Evolutionary conservation across 2,797 vertebrate genomes (phyloP).

Genomic region (Fistularia tabacaria): DNA sequence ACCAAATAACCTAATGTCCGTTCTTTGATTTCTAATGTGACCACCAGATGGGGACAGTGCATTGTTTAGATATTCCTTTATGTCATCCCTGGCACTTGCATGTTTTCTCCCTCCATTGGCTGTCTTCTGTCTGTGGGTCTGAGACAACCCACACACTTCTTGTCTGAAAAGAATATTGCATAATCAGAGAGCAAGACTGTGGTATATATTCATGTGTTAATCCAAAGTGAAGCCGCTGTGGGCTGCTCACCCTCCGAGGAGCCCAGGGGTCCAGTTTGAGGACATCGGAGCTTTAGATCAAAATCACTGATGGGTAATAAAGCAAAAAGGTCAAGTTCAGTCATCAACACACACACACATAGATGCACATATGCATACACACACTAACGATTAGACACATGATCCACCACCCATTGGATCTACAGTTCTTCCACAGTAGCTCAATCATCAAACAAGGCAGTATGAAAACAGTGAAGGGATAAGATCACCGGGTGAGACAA

Average conservation of each 20-base stretch:
- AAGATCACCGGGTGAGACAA: neutral
- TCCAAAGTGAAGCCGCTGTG: conserved; percentile 24
- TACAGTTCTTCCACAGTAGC: conserved; percentile 16
- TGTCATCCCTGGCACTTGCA: neutral
- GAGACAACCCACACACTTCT: conserved; percentile 40
- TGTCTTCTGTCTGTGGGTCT: conserved; percentile 11
- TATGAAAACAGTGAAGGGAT: conserved; percentile 8
- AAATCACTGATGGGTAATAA: conserved; percentile 40
- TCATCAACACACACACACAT: neutral
- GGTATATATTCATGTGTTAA: conserved; percentile 23
- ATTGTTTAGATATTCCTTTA: neutral
- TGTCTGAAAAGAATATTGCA: conserved; percentile 30
- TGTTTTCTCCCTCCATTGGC: conserved; percentile 5
- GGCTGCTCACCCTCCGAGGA: conserved; percentile 15
- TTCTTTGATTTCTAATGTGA: neutral
- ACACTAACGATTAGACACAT: conserved; percentile 10
- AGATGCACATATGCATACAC: conserved; percentile 1
- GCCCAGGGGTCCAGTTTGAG: conserved; percentile 27
- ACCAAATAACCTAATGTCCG: no score
- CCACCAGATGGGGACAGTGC: conserved; percentile 51
- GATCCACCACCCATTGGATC: conserved; percentile 10
- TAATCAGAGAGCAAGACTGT: conserved; percentile 28
- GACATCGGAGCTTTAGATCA: conserved; percentile 28
- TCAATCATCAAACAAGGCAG: conserved; percentile 35
- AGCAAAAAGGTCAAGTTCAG: conserved; percentile 48